Base-by-base conservation (phyloP, 2,797 vertebrate genomes). In the Lateolabrax maculatus region DNA sequence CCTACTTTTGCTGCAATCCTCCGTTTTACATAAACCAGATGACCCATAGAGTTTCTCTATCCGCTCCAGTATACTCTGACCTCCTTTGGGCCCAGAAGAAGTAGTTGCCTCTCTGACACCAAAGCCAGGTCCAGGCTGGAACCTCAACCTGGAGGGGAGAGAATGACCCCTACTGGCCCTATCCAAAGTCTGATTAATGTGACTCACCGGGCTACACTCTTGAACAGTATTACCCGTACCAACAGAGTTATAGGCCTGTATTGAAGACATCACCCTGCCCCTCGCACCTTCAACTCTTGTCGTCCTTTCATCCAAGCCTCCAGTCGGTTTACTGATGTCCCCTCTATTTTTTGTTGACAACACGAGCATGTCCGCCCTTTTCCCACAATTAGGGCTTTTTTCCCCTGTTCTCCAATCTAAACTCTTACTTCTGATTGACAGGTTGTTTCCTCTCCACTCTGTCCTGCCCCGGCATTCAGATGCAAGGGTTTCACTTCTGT, bases 31-130 rank as follows among this genome's bases (percentile, higher is more conserved):
- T 6, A 83, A 51, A 62, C 53, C 83, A 53, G 76, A 70, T 43
- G 83, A 80, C 21, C 81, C 85, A 12, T 80, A 94, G 2, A 96
- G 94, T 75, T 91, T 95, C 56, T 94, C 86, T 62, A 96, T 95
- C 39, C 95, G 86, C 64, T 95, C 92, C 64, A 49, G 49, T 82
- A 95, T 95, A 57, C 90, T 92, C 73, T 93, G 88, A 64, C 92
- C 90, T 77, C 91, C 88, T 78, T 84, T 89, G 19, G 86, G 29
- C 39, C 90, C 90, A 3, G 60, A 21, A 0, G 57, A 71, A 23
- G 71, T 21, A 44, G 73, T 25, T 58, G 68, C 58, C 27, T 80
- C 88, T 81, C 52, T 81, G 27, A 39, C 13, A n/a, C 21, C 43
- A 23, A 56, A 63, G 21, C 34, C 36, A 25, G 69, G 19, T 31